Evolutionary conservation across 2,888 invertebrate species (phyloP).

Genomic region (Nephrotoma appendiculata): DNA sequence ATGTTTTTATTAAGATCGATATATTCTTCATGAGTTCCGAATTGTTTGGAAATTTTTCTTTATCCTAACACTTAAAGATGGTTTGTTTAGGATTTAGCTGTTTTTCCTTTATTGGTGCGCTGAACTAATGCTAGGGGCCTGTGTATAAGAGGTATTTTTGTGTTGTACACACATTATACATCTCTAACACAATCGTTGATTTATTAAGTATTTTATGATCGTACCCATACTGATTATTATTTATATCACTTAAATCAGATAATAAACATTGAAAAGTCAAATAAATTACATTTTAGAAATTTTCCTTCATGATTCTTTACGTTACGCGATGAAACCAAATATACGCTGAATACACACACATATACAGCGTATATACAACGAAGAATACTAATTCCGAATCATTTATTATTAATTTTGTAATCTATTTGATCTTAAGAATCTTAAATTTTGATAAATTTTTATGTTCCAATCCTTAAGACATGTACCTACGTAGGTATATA

Average conservation of each 20-base stretch:
- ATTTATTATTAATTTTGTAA: neutral
- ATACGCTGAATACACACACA: neutral
- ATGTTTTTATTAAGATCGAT: no score
- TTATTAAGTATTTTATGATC: neutral
- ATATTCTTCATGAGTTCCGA: no score
- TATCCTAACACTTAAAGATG: no score
- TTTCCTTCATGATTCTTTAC: neutral
- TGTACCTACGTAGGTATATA: neutral
- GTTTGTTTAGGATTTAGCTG: no score
- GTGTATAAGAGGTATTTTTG: no score
- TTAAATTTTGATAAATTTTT: neutral
- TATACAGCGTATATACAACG: neutral
- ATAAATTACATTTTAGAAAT: neutral
- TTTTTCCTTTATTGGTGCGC: no score
- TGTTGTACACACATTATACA: no score
- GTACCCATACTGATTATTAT: neutral
- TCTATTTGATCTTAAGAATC: neutral
- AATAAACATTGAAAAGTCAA: neutral
- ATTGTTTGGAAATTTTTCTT: no score
- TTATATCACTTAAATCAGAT: neutral
- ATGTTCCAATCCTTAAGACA: neutral
- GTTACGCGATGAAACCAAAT: no score
- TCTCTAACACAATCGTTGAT: neutral
- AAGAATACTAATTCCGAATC: neutral
- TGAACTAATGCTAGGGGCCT: no score